Conservation (phyloP, 1,140 invertebrate genomes). For the Lordiphosa collinella region DNA sequence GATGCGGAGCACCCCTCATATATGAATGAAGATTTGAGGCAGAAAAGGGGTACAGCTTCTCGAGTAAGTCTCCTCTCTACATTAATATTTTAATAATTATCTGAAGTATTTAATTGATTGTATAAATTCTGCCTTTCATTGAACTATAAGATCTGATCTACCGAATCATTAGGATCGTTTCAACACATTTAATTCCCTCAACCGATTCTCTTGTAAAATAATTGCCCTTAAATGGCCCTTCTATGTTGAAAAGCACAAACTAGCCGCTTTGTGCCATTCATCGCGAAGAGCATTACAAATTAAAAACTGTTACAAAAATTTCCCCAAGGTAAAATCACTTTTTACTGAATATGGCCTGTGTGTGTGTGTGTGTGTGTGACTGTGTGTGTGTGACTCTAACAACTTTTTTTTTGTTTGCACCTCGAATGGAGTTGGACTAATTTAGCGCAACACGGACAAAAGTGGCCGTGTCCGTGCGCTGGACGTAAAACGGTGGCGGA, state of each 20-base stretch:
- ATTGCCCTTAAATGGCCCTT: neutral
- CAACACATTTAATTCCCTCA: neutral
- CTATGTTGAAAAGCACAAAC: conserved; percentile 14
- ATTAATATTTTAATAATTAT: no score
- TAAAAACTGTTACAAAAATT: conserved; percentile 76
- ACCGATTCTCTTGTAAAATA: no score
- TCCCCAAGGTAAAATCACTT: conserved; percentile 74
- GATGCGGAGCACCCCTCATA: no score
- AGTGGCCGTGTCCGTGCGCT: conserved; percentile 53
- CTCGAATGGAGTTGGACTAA: conserved; percentile 61
- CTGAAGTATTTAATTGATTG: no score
- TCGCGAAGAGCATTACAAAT: conserved; percentile 65
- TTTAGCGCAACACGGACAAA: conserved; percentile 73
- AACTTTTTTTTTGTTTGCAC: conserved; percentile 28
- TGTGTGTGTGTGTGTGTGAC: conserved; percentile 4
- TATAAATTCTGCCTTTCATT: no score
- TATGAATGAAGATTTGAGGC: no score
- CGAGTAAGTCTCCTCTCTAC: no score
- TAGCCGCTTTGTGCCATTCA: conserved; percentile 47
- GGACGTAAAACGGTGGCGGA: neutral
- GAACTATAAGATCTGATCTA: no score
- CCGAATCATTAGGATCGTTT: no score
- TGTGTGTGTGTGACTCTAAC: conserved; percentile 14
- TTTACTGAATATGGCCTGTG: conserved; percentile 25
- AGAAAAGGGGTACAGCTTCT: no score